Evolutionary conservation across 37 sponge, comb jelly and placozoan species (phyloP), one percentile per base, ranked within the genome.

Genomic region (Cliona cf. orientalis): DNA sequence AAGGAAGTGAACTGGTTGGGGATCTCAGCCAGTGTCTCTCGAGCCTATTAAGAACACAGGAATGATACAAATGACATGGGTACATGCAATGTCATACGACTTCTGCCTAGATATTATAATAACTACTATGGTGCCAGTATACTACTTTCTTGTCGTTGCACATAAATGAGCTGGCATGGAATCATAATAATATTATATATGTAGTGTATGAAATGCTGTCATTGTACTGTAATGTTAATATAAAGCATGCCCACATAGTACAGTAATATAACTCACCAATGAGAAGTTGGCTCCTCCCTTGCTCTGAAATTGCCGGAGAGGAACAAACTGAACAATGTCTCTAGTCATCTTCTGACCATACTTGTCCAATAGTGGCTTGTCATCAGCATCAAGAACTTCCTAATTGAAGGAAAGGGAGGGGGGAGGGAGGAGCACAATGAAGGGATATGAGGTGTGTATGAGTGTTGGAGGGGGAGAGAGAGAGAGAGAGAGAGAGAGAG

Each of bases 321-420:
- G 91, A 0, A 95, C 93, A 87, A 95, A 95, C 93, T 95, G 96
- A 6, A 95, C 96, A 75, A 95, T 95, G 71, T 95, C 96, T 42
- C 96, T 57, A 3, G 31, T 29, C 96, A 95, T 95, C 60, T 25
- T 63, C 58, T 80, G 58, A 1, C 91, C 91, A 66, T 69, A 67
- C 44, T 79, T 84, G 66, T 82, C 69, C 33, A 46, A 53, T 44
- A 95, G 83, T 38, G 95, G 95, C 19, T 60, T 67, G 31, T 95
- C 95, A 86, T 95, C 95, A 38, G 95, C 95, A 82, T 95, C 95
- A 58, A 95, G 89, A 6, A 82, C 57, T 71, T 93, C 93, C 93
- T 93, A 31, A 17, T n/a, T n/a, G n/a, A n/a, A n/a, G n/a, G n/a
- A n/a, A n/a, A n/a, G n/a, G n/a, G n/a, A n/a, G n/a, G n/a, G n/a